A percentile compares a stretch with the other conserved stretches of the same genome.
These are phyloP conservation scores for Polyploca ridens DNA, from an alignment of 2,888 invertebrate genomes.

Conservation along the genomic window DNA sequence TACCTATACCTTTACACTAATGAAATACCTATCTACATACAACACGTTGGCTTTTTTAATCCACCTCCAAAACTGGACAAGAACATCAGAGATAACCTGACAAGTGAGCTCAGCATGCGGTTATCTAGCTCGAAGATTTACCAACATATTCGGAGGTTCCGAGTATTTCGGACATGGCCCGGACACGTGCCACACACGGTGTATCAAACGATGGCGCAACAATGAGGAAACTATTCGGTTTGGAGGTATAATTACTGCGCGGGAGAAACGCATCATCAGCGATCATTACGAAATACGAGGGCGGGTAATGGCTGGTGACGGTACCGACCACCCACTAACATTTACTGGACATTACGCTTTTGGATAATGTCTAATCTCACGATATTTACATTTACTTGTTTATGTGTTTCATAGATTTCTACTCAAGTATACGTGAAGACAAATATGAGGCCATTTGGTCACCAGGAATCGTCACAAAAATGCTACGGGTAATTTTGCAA, in stretches of 20 bases:
- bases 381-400: neutral
- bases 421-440: too few species aligned
- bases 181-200: slow-evolving; percentile 66
- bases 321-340: slow-evolving; percentile 58
- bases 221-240: slow-evolving; percentile 66
- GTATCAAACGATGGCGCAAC: slow-evolving; percentile 63
- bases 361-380: slow-evolving; percentile 1
- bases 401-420: neutral
- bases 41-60: slow-evolving; percentile 20
- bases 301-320: slow-evolving; percentile 47
- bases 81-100: slow-evolving; percentile 21
- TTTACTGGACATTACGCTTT: slow-evolving; percentile 13
- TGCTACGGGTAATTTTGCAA: neutral
- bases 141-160: slow-evolving; percentile 16
- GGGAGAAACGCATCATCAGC: slow-evolving; percentile 57
- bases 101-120: slow-evolving; percentile 14
- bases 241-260: slow-evolving; percentile 68
- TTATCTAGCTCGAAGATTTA: slow-evolving; percentile 4
- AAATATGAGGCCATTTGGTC: too few species aligned
- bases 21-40: neutral
- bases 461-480: neutral
- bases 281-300: slow-evolving; percentile 55
- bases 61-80: neutral
- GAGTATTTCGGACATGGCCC: slow-evolving; percentile 27
- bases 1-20: too few species aligned